phyloP scores from a whole-genome alignment of 2,888 invertebrate species.

The Lepas anatifera region DNA sequence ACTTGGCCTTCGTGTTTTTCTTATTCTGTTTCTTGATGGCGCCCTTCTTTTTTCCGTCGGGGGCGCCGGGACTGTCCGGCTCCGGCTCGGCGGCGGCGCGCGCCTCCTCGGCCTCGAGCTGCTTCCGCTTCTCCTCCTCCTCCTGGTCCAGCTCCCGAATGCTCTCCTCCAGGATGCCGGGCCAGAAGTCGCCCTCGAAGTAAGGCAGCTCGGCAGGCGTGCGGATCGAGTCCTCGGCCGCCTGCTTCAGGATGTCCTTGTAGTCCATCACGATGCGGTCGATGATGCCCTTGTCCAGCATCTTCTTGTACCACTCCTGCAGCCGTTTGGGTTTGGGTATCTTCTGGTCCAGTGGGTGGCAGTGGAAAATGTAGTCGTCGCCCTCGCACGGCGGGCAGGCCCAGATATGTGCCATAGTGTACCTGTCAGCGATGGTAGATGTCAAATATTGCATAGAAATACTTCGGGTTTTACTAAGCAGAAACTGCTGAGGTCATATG shows the following conservation, averaged over 20 bases:
- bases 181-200: conserved; percentile 99
- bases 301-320: conserved; percentile 99
- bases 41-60: conserved; percentile 90
- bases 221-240: conserved; percentile 90
- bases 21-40: conserved; percentile 96
- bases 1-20: conserved; percentile 91
- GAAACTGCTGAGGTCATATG: no score
- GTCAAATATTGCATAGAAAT: no score
- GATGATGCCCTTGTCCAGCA: conserved; percentile 97
- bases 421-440: no score
- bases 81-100: conserved; percentile 33
- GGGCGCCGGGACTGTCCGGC: conserved; percentile 43
- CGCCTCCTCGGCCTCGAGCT: conserved; percentile 73
- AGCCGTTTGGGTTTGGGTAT: conserved; percentile 98
- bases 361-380: conserved; percentile 99
- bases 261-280: conserved; percentile 98
- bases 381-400: conserved; percentile 99
- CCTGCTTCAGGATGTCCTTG: conserved; percentile 96
- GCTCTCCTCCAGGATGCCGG: conserved; percentile 96
- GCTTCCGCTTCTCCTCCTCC: conserved; percentile 65
- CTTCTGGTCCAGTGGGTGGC: conserved; percentile 98
- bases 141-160: conserved; percentile 91
- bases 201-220: conserved; percentile 94
- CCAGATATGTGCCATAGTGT: conserved; percentile 99
- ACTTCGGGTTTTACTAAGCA: no score